Base-by-base conservation (phyloP, 1,140 invertebrate genomes). In the Musca vetustissima region DNA sequence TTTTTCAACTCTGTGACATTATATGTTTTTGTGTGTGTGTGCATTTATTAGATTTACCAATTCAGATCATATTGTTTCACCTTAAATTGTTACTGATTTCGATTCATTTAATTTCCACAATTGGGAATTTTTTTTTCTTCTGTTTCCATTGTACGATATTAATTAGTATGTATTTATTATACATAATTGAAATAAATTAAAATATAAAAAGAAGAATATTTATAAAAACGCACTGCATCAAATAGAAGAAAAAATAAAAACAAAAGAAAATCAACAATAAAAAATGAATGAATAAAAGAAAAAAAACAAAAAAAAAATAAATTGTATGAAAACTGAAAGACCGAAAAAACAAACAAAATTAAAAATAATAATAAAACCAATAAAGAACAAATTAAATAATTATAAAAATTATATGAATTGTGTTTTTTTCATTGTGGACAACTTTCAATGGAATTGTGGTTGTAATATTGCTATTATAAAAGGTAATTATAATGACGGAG, bases 171-270 rank as follows among this genome's bases (percentile, higher is more conserved):
- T 71, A 67, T 55, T 52, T 69, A 25, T 64, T 61, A 67, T 64
- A 43, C 50, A 78, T 77, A 74, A 73, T 76, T 78, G 76, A 73
- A 76, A 75, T 74, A 78, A 75, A 78, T 78, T 76, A 50, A 78
- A 74, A 78, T 74, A 71, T 73, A 72, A 75, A 73, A 73, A 43
- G 67, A 71, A 43, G 3, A 28, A 43, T 13, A 43, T 43, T 43
- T 73, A 55, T 71, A 68, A 76, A 74, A 78, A 74, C 77, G 77
- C 77, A 79, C 77, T 79, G 77, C 78, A 79, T 79, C 73, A 79
- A 79, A 79, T 79, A 79, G 77, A 77, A 73, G 76, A 79, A 67
- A 79, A 78, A 72, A 73, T 50, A 50, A 19, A 4, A 52, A 52
- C 1, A 52, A 52, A 19, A 52, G 22, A 52, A 52, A 52, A 50